Percentiles rank a stretch among this genome's conserved stretches.
Conservation (phyloP, 2,888 invertebrate species). For the Zaprionus bogoriensis region DNA sequence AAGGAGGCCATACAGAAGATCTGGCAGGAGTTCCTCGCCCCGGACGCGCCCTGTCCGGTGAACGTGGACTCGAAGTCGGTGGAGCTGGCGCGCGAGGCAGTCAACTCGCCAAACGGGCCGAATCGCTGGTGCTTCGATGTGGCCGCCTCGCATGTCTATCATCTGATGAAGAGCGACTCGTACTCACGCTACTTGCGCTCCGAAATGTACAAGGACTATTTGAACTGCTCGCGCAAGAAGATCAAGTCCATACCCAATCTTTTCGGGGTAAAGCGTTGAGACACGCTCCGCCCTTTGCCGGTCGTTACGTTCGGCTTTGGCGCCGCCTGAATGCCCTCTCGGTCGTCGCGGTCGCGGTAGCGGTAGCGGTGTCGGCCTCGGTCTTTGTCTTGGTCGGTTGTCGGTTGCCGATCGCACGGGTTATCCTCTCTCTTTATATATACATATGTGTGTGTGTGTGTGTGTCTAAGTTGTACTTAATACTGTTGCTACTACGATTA, state of each 20-base stretch:
- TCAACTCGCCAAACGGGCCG: slow-evolving; percentile 86
- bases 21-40: slow-evolving; percentile 96
- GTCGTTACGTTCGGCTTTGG: slow-evolving; percentile 38
- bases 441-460: not conserved
- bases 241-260: slow-evolving; percentile 85
- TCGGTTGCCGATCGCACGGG: no score
- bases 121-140: slow-evolving; percentile 98
- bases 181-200: slow-evolving; percentile 98
- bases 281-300: slow-evolving; percentile 48
- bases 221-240: slow-evolving; percentile 98
- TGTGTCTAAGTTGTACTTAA: not conserved
- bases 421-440: not conserved
- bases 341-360: not conserved
- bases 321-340: slow-evolving; percentile 21
- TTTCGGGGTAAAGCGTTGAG: slow-evolving; percentile 83
- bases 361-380: not conserved
- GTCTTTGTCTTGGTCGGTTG: not conserved
- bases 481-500: no score
- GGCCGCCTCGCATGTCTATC: slow-evolving; percentile 99
- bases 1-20: slow-evolving; percentile 92
- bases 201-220: slow-evolving; percentile 98
- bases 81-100: slow-evolving; percentile 91
- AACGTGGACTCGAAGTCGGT: slow-evolving; percentile 97
- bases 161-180: slow-evolving; percentile 99
- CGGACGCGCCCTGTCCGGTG: slow-evolving; percentile 97